Conservation (phyloP, 37 sponge, comb jelly and placozoan genomes). For the Oopsacas minuta region DNA sequence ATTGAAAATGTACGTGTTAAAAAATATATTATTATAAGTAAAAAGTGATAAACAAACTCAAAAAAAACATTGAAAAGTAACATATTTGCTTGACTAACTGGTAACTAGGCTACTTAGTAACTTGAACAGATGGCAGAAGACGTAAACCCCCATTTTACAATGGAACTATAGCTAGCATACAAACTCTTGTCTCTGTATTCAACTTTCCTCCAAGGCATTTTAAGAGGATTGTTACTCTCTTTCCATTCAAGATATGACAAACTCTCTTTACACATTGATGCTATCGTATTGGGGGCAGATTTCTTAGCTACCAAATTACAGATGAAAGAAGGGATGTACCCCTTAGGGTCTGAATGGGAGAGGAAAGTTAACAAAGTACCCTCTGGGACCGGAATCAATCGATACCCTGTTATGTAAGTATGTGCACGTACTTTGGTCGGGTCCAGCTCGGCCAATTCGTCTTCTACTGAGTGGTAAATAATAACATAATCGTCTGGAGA, state of each 20-base stretch:
- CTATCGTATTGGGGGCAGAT: not conserved
- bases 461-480: conserved; percentile 5
- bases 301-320: not conserved
- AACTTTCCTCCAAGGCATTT: not conserved
- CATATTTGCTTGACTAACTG: too few relatives aligned
- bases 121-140: too few relatives aligned
- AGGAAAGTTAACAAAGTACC: not conserved
- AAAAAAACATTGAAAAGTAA: too few relatives aligned
- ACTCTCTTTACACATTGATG: not conserved
- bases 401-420: not conserved
- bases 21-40: too few relatives aligned
- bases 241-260: not conserved
- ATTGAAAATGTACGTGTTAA: too few relatives aligned
- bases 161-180: not conserved
- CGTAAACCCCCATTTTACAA: not conserved
- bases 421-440: not conserved
- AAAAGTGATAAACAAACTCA: too few relatives aligned
- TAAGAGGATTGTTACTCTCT: not conserved
- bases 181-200: not conserved
- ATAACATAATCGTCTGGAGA: not conserved
- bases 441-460: not conserved
- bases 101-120: too few relatives aligned
- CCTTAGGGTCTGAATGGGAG: not conserved
- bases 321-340: not conserved
- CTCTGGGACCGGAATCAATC: not conserved